These are phyloP conservation scores for Chauna torquata DNA, from an alignment of 2,113 vertebrate genomes.

Conservation along the genomic window DNA sequence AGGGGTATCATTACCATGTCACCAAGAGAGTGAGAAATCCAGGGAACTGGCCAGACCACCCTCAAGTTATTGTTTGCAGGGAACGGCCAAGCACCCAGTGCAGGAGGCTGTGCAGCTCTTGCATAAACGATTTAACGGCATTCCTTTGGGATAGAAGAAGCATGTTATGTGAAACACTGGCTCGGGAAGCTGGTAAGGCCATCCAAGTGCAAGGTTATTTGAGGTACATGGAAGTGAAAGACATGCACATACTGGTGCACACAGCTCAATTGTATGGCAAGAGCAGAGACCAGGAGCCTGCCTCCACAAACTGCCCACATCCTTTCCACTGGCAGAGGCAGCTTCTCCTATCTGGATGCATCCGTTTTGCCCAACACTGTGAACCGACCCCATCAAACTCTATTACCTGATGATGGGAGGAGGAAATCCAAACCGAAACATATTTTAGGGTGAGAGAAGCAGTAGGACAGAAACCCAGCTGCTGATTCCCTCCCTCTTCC, in stretches of 20 bases:
- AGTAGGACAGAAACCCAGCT: neutral
- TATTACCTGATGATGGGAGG: neutral
- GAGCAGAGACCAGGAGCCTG: neutral
- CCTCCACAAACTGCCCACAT: neutral
- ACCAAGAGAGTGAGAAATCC: neutral
- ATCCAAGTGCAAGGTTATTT: neutral
- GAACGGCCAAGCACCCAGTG: neutral
- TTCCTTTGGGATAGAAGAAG: neutral
- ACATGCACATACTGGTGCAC: too few species aligned
- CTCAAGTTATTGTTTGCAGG: neutral
- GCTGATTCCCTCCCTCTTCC: neutral
- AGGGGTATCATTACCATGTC: neutral
- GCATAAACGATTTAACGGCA: neutral
- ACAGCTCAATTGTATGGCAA: too few species aligned
- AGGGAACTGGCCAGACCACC: neutral
- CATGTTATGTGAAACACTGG: rapidly evolving
- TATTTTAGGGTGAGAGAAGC: neutral
- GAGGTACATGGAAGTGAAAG: neutral
- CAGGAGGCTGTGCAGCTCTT: neutral
- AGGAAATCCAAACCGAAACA: neutral
- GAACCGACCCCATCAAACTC: neutral
- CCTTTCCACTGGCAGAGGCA: neutral
- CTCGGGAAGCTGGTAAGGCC: neutral
- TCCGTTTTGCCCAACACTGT: too few species aligned
- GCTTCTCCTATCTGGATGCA: neutral